phyloP scores from a whole-genome alignment of 2,113 vertebrate species.

The Barnardius zonarius region DNA sequence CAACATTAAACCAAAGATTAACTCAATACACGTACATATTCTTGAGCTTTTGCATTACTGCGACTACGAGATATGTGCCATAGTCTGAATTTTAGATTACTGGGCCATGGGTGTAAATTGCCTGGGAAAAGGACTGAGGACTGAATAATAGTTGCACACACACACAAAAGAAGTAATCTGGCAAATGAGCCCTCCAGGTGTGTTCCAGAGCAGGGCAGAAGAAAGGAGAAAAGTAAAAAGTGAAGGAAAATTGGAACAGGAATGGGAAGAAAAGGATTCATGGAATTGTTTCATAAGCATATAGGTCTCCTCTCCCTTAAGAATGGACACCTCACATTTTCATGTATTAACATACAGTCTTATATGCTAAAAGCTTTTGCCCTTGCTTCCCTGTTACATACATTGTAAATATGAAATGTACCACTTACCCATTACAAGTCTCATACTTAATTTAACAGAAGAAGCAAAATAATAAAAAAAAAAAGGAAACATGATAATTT shows the following conservation, averaged over 20 bases:
- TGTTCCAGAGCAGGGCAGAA: neutral
- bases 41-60: neutral
- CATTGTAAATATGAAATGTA: neutral
- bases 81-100: neutral
- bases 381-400: neutral
- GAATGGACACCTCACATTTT: neutral
- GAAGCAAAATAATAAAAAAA: neutral
- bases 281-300: neutral
- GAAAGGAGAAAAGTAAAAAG: neutral
- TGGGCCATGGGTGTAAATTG: neutral
- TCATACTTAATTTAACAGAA: neutral
- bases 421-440: neutral
- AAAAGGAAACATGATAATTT: neutral
- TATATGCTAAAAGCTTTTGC: neutral
- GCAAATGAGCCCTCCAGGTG: neutral
- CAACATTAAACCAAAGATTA: neutral
- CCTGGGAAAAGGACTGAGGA: neutral
- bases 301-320: neutral
- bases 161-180: neutral
- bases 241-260: neutral
- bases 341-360: neutral
- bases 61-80: neutral
- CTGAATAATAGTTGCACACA: neutral
- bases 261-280: neutral
- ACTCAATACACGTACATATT: neutral